phyloP scores from a whole-genome alignment of 2,888 invertebrate genomes.

The Metellina segmentata region DNA sequence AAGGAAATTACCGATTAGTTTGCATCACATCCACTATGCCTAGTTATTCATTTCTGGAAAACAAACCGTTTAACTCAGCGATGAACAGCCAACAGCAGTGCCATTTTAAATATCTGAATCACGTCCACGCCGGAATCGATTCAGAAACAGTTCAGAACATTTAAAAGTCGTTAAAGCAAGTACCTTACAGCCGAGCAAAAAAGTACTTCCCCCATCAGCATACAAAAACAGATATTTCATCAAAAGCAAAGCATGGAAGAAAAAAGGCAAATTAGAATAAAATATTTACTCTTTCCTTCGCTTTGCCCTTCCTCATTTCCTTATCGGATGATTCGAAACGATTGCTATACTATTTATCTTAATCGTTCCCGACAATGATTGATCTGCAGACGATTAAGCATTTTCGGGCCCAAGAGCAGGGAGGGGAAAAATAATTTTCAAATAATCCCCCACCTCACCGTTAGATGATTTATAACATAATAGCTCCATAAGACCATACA shows the following conservation, averaged over 20 bases:
- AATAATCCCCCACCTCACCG: neutral
- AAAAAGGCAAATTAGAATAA: neutral
- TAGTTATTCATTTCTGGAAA: no score
- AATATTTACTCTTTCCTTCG: constrained; percentile 38
- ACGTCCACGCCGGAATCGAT: neutral
- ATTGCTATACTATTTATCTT: constrained; percentile 74
- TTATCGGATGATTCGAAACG: constrained; percentile 56
- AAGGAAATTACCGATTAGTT: no score
- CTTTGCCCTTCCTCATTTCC: constrained; percentile 40
- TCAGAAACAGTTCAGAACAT: neutral
- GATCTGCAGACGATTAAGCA: constrained; percentile 73
- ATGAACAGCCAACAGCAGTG: no score
- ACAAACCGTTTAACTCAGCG: no score
- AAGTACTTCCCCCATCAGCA: neutral
- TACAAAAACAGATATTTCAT: neutral
- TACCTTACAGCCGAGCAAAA: neutral
- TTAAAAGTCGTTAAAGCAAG: neutral
- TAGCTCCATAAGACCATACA: constrained; percentile 55
- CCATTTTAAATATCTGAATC: neutral
- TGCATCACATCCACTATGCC: no score
- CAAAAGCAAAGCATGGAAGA: neutral
- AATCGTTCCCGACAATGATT: constrained; percentile 73
- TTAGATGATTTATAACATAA: constrained; percentile 74
- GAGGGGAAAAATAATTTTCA: constrained; percentile 32
- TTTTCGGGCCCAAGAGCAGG: constrained; percentile 18